Conservation (phyloP, 1,140 invertebrate genomes). For the Drosophila nebulosa region DNA sequence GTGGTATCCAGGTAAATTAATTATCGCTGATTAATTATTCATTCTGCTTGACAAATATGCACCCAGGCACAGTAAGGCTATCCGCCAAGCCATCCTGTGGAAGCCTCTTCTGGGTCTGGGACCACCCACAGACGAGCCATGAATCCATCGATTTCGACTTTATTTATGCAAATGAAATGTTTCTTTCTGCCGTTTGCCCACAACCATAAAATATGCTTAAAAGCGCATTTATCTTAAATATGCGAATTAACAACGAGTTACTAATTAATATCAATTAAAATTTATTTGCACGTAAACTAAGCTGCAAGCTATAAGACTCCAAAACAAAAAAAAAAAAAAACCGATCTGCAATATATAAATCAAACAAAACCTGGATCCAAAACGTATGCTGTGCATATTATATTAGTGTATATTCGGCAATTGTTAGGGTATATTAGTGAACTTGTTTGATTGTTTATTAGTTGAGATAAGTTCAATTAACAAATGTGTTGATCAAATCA, state of each 20-base stretch:
- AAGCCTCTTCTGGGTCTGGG: slow-evolving; percentile 3
- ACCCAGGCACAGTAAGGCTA: not conserved
- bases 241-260: slow-evolving; percentile 25
- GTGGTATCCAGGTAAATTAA: slow-evolving; percentile 32
- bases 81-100: slow-evolving; percentile 9
- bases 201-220: slow-evolving; percentile 28
- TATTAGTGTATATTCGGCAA: not conserved
- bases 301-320: slow-evolving; percentile 29
- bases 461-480: not conserved
- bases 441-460: not conserved
- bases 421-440: not conserved
- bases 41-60: not conserved
- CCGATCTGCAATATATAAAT: slow-evolving; percentile 11
- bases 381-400: not conserved
- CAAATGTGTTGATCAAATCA: not conserved
- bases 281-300: slow-evolving; percentile 46
- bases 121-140: not conserved
- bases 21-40: slow-evolving; percentile 60
- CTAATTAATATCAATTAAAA: slow-evolving; percentile 63
- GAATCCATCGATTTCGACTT: not conserved
- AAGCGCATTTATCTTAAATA: slow-evolving; percentile 47
- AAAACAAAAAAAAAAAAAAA: slow-evolving; percentile 38
- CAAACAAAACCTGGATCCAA: not conserved
- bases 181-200: not conserved
- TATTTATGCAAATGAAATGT: slow-evolving; percentile 47